Evolutionary conservation across 1,140 invertebrate genomes (phyloP).

Genomic region (silkworm (Bombyx mori)): DNA sequence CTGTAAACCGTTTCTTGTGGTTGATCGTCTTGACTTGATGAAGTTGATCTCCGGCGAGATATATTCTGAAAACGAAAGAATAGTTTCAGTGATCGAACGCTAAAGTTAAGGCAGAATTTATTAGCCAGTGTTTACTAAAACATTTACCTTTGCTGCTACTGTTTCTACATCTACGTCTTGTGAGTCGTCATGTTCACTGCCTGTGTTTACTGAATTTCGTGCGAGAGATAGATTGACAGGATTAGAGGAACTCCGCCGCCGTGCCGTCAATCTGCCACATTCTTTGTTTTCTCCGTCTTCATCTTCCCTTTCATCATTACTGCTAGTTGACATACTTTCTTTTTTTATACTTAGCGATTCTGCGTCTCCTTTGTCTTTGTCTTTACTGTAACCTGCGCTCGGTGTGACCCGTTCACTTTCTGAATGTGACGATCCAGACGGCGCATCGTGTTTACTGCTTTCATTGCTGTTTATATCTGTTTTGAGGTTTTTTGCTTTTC

Average conservation of each 20-base stretch:
- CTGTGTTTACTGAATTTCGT: conserved; percentile 41
- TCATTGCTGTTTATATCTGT: conserved; percentile 75
- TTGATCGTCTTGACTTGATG: conserved; percentile 66
- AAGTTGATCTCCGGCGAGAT: conserved; percentile 61
- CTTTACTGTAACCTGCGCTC: conserved; percentile 62
- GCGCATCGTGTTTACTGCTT: conserved; percentile 73
- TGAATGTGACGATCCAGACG: conserved; percentile 62
- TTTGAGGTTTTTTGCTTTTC: conserved; percentile 73
- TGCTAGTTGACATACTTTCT: conserved; percentile 69
- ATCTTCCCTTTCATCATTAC: conserved; percentile 69
- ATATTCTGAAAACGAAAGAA: conserved; percentile 40
- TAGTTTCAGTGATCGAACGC: neutral
- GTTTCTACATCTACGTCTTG: conserved; percentile 68
- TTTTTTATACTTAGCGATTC: conserved; percentile 64
- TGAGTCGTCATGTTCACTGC: conserved; percentile 63
- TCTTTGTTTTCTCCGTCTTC: conserved; percentile 73
- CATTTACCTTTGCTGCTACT: conserved; percentile 59
- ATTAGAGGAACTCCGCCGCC: conserved; percentile 72
- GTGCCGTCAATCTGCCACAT: conserved; percentile 71
- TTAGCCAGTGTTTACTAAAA: conserved; percentile 3
- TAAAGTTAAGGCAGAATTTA: too few relatives aligned
- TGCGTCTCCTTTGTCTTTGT: conserved; percentile 46
- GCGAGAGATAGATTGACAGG: conserved; percentile 80
- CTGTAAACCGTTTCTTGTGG: conserved; percentile 59
- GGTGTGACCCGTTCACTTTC: conserved; percentile 65